Conservation (phyloP, 1,140 invertebrate genomes). For the Polypedilum pembai region DNA sequence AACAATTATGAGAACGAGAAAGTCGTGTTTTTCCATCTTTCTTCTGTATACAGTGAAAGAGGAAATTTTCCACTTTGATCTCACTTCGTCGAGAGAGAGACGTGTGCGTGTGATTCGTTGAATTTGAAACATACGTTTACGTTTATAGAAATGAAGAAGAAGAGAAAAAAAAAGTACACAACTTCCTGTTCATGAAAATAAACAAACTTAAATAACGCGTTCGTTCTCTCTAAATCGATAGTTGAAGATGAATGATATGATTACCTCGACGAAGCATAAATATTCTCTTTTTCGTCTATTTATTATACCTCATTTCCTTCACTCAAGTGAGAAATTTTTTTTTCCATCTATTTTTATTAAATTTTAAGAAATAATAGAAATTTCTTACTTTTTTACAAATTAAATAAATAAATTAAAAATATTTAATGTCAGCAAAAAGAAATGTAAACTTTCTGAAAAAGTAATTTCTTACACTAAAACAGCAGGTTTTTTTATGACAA, state of each 20-base stretch:
- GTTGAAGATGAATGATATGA: constrained; percentile 27
- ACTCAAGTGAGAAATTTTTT: neutral
- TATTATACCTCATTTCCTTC: constrained; percentile 28
- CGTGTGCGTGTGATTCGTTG: neutral
- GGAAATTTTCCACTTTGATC: neutral
- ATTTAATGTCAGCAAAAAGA: no score
- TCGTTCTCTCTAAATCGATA: neutral
- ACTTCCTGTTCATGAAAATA: constrained; percentile 28
- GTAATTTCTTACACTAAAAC: no score
- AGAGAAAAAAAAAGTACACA: constrained; percentile 18
- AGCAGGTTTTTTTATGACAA: no score
- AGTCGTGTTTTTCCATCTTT: constrained; percentile 5
- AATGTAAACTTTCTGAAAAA: no score
- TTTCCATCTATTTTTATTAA: neutral
- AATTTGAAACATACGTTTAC: neutral
- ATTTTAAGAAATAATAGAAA: no score
- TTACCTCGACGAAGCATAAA: constrained; percentile 28
- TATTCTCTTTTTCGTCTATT: neutral
- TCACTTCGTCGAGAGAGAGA: neutral
- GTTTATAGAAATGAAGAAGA: neutral
- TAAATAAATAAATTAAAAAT: no score
- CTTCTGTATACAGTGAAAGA: neutral
- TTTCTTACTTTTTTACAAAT: no score
- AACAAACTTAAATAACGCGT: constrained; percentile 26
- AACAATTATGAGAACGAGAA: neutral